Percentiles rank a stretch among this genome's conserved stretches.
Evolutionary conservation across 2,113 vertebrate genomes (phyloP).

Genomic region (Labrus mixtus): DNA sequence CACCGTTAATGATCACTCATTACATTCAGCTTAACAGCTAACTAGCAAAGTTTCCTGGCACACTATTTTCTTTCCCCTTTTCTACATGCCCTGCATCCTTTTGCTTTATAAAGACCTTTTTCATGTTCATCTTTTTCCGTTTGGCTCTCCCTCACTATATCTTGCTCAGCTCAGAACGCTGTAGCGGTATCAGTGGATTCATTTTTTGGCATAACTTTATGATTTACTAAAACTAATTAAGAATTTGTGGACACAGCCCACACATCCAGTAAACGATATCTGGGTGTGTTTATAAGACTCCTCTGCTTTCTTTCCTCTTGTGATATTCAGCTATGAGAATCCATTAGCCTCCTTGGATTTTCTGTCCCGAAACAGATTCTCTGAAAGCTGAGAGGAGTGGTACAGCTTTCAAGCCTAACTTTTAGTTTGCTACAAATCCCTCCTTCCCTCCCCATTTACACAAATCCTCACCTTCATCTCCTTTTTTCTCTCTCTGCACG

Average conservation of each 20-base stretch:
- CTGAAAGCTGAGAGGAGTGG: constrained; percentile 17
- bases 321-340: background rate
- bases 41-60: background rate
- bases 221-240: constrained; percentile 5
- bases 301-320: constrained; percentile 12
- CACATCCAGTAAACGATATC: background rate
- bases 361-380: constrained; percentile 24
- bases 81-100: too few relatives aligned
- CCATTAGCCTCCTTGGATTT: constrained; percentile 28
- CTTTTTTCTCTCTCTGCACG: background rate
- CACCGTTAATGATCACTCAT: background rate
- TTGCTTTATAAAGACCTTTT: too few relatives aligned
- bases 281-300: constrained; percentile 16
- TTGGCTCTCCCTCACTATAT: background rate
- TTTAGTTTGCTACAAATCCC: constrained; percentile 61
- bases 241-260: background rate
- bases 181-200: background rate
- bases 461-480: constrained; percentile 58
- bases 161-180: background rate
- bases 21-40: background rate
- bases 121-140: too few relatives aligned
- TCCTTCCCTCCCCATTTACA: constrained; percentile 43
- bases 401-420: constrained; percentile 46
- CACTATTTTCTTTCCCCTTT: too few relatives aligned
- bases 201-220: background rate